Percentiles rank a stretch among this genome's conserved stretches.
These are phyloP conservation scores for Blastobasis lacticolella DNA, from an alignment of 2,888 invertebrate genomes.

Conservation along the genomic window DNA sequence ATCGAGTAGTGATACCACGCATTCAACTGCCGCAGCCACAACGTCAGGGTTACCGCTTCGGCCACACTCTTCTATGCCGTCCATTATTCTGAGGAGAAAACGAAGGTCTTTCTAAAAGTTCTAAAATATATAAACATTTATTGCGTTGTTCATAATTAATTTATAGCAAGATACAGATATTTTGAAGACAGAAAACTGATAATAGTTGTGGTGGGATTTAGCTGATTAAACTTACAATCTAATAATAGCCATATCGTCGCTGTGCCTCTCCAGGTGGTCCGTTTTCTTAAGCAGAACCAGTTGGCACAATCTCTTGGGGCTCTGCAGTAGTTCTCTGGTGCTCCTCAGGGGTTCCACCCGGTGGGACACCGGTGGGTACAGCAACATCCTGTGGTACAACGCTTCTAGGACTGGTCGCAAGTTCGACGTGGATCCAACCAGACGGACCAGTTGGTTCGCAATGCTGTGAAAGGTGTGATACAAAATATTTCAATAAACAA, in stretches of 20 bases:
- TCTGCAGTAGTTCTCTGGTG: slow-evolving; percentile 84
- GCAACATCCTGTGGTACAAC: slow-evolving; percentile 92
- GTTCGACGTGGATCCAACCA: slow-evolving; percentile 91
- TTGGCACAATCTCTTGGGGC: slow-evolving; percentile 86
- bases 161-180: too few relatives aligned
- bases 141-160: too few relatives aligned
- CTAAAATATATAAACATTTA: too few relatives aligned
- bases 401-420: slow-evolving; percentile 93
- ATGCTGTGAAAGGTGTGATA: slow-evolving; percentile 74
- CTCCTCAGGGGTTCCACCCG: slow-evolving; percentile 89
- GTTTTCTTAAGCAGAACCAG: slow-evolving; percentile 80
- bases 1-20: slow-evolving; percentile 86
- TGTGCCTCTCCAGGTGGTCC: slow-evolving; percentile 66
- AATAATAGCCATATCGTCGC: slow-evolving; percentile 87
- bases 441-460: slow-evolving; percentile 88
- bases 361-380: slow-evolving; percentile 90
- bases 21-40: slow-evolving; percentile 86
- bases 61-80: slow-evolving; percentile 94
- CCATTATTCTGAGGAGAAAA: slow-evolving; percentile 79
- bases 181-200: too few relatives aligned
- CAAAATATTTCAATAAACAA: too few relatives aligned
- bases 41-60: slow-evolving; percentile 84
- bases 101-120: too few relatives aligned
- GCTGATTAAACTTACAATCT: too few relatives aligned
- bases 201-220: too few relatives aligned